phyloP scores from a whole-genome alignment of 2,113 vertebrate species.

The Bombycilla garrulus region DNA sequence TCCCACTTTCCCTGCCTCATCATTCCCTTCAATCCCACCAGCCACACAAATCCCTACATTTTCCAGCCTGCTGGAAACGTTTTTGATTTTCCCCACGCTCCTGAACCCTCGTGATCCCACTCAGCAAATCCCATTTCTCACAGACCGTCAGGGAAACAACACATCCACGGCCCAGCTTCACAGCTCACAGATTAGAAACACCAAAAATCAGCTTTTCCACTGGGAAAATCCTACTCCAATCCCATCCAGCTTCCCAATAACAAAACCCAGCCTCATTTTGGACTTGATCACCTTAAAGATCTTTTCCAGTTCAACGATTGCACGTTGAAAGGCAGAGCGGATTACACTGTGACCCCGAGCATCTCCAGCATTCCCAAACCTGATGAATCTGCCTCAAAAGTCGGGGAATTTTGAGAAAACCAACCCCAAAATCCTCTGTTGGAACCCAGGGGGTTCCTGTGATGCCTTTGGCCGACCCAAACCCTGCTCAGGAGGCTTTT shows the following conservation, averaged over 20 bases:
- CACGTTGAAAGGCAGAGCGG: neutral
- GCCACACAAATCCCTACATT: neutral
- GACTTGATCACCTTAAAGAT: neutral
- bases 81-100: neutral
- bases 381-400: accelerated
- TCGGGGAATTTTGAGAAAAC: accelerated
- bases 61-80: neutral
- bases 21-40: neutral
- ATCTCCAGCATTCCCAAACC: neutral
- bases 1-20: neutral
- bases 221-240: neutral
- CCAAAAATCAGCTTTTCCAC: neutral
- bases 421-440: neutral
- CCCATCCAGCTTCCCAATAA: neutral
- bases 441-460: too few species aligned
- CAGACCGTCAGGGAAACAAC: accelerated
- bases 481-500: too few species aligned
- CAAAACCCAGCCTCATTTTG: neutral
- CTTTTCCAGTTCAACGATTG: neutral
- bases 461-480: too few species aligned
- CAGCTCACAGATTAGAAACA: neutral
- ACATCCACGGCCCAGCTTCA: neutral
- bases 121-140: neutral
- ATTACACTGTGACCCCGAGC: accelerated
- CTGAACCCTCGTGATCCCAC: neutral